Evolutionary conservation across 2,113 vertebrate species (phyloP).

Genomic region (Pagrus major): DNA sequence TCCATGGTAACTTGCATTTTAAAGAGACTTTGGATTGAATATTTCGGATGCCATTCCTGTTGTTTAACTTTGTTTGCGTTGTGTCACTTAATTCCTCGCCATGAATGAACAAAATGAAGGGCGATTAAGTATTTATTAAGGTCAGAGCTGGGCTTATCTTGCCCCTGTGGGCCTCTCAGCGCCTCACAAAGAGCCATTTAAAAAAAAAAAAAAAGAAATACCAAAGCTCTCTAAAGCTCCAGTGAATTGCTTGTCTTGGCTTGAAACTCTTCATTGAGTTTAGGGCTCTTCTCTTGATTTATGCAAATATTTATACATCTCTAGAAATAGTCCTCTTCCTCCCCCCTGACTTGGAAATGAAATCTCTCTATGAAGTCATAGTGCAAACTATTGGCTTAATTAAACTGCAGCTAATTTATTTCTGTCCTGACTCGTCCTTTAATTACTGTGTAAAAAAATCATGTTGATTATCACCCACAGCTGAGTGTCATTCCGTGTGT

Average conservation of each 20-base stretch:
- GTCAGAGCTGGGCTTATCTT: conserved; percentile 71
- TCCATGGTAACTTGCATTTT: conserved; percentile 81
- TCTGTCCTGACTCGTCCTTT: conserved; percentile 54
- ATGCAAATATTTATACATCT: conserved; percentile 39
- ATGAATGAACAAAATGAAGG: conserved; percentile 74
- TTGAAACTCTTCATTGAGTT: conserved; percentile 44
- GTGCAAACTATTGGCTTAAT: conserved; percentile 33
- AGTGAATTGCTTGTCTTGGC: conserved; percentile 49
- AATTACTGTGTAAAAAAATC: conserved; percentile 20
- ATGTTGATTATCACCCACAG: conserved; percentile 6
- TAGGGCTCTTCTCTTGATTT: conserved; percentile 12
- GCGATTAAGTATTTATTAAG: conserved; percentile 80
- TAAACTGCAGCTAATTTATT: conserved; percentile 38
- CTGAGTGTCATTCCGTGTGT: conserved; percentile 22
- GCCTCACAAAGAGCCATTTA: conserved; percentile 68
- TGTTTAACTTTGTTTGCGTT: conserved; percentile 80
- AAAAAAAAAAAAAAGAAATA: conserved; percentile 49
- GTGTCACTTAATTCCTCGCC: conserved; percentile 75
- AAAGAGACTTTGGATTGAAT: conserved; percentile 76
- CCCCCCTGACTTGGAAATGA: conserved; percentile 28
- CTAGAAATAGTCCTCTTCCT: conserved; percentile 30
- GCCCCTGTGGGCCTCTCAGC: conserved; percentile 60
- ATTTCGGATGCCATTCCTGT: conserved; percentile 81
- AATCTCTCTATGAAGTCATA: conserved; percentile 8
- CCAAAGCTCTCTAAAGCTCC: conserved; percentile 36